These are phyloP conservation scores for Melanostoma mellinum DNA, from an alignment of 2,888 invertebrate species.

Conservation along the genomic window DNA sequence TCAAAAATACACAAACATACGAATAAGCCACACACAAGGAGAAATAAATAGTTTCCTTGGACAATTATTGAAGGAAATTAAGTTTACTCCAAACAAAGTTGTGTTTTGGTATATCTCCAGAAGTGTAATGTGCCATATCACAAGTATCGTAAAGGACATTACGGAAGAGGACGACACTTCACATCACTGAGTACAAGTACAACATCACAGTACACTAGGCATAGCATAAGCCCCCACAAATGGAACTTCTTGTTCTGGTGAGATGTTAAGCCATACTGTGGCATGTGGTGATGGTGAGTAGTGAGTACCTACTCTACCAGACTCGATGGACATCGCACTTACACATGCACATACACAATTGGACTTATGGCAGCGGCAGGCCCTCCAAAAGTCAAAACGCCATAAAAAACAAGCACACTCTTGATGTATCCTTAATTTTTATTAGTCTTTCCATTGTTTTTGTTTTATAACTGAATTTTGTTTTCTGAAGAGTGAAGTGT, in stretches of 20 bases:
- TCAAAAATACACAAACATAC: background rate
- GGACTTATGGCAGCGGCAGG: constrained; percentile 1
- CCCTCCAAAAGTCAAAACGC: constrained; percentile 48
- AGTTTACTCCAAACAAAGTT: constrained; percentile 64
- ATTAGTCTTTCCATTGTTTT: constrained; percentile 65
- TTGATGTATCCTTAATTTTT: constrained; percentile 70
- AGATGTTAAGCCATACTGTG: constrained; percentile 50
- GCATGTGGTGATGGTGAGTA: constrained; percentile 46
- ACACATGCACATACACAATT: background rate
- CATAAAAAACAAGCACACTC: constrained; percentile 53
- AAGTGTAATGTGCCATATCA: constrained; percentile 63
- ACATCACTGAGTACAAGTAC: constrained; percentile 30
- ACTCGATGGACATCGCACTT: background rate
- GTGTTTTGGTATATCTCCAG: constrained; percentile 22
- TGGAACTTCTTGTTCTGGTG: constrained; percentile 28
- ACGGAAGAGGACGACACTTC: constrained; percentile 46
- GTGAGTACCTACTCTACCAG: background rate
- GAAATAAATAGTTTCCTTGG: constrained; percentile 28
- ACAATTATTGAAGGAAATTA: constrained; percentile 69
- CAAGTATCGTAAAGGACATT: constrained; percentile 65
- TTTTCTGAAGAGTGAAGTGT: background rate
- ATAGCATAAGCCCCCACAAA: constrained; percentile 18
- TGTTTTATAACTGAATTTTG: constrained; percentile 55
- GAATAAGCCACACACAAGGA: background rate
- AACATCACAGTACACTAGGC: background rate